Base-by-base conservation (phyloP, 2,888 invertebrate genomes). In the Calliphora vomitoria region DNA sequence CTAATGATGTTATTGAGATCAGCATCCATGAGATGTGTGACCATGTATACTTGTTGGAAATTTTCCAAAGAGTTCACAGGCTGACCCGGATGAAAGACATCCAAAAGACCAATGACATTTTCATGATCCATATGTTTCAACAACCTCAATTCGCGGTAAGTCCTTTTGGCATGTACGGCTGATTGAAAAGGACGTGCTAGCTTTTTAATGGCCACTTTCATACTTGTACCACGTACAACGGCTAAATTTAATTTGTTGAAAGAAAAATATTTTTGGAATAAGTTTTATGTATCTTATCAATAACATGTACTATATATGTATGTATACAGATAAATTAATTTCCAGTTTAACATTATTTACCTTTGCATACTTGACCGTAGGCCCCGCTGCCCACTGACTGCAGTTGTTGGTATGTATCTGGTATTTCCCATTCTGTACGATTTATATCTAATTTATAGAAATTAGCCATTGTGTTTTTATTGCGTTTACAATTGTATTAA, bases 101-200 rank as follows among this genome's bases (percentile, higher is more conserved):
- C 99, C 88, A 99, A 94, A 66, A 98, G 94, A 55, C 98, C 96
- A 92, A 98, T 97, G 92, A 99, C 98, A 95, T 99, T 99, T 95
- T 99, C 99, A 95, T 99, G 99, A 93, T 98, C 97, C 99, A 99
- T 99, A 93, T 99, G 99, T 93, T 99, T 98, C 81, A 99, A 95
- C 95, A 99, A 96, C 85, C 98, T 96, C 74, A 99, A 94, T 94
- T 99, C 99, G 86, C 99, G 95, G 93, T 99, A 99, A 0, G 99
- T 99, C 90, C 99, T 95, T 94, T 99, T 99, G 15, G 99, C 99
- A 94, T 99, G 99, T 81, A 99, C 98, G 62, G 98, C 97, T 31
- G 99, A 98, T 93, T 99, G 99, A 94, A 99, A 99, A 25, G 90
- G 90, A 13, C 90, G 89, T 95, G 98, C 98, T 92, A 99, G 95